Evolutionary conservation across 2,113 vertebrate genomes (phyloP).

Genomic region (Crotalus helleri): DNA sequence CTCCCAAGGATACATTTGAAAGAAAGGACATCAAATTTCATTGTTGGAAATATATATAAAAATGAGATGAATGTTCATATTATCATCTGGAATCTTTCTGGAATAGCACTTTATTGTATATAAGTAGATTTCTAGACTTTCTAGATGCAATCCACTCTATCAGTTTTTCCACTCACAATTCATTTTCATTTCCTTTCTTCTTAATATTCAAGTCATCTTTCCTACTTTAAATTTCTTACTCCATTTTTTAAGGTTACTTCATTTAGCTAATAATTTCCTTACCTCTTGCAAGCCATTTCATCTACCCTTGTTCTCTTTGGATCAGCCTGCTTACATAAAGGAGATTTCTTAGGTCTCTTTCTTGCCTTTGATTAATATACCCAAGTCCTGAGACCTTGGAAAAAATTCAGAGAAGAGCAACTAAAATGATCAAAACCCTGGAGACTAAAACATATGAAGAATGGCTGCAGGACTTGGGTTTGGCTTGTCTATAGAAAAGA

Average conservation of each 20-base stretch:
- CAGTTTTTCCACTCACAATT: not conserved
- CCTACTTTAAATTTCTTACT: not conserved
- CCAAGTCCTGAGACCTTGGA: too few species aligned
- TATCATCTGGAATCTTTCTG: not conserved
- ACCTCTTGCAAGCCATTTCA: not conserved
- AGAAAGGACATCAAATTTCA: not conserved
- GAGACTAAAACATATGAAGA: too few species aligned
- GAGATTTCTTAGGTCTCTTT: not conserved
- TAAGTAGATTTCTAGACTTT: not conserved
- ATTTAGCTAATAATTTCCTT: not conserved
- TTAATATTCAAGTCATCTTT: not conserved
- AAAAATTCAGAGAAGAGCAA: too few species aligned
- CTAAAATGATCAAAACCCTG: too few species aligned
- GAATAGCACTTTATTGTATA: not conserved
- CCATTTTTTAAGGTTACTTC: not conserved
- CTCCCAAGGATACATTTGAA: not conserved
- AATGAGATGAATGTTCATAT: not conserved
- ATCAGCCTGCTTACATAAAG: not conserved
- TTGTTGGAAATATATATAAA: not conserved
- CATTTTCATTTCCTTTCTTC: not conserved
- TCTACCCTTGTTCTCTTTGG: not conserved
- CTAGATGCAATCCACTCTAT: not conserved
- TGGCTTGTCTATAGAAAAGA: too few species aligned
- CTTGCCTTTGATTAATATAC: not conserved
- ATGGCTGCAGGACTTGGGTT: too few species aligned